Evolutionary conservation across 2,888 invertebrate genomes (phyloP).

Genomic region (Cynaeus angustus): DNA sequence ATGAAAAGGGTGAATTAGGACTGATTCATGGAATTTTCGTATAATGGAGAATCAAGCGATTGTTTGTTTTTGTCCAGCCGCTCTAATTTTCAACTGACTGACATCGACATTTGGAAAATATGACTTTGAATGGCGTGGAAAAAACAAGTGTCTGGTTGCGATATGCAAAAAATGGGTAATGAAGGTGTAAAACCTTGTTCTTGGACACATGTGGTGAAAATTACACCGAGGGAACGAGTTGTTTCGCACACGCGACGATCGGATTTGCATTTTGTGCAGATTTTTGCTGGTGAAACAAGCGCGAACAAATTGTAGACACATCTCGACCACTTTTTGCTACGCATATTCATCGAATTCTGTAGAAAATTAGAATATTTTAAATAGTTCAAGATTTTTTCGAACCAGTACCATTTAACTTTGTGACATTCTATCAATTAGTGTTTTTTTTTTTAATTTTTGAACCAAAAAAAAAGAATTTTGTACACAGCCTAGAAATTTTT

Average conservation of each 20-base stretch:
- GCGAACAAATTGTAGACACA: background rate
- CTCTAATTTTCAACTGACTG: too few relatives aligned
- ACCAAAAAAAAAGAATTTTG: too few relatives aligned
- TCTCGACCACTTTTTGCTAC: too few relatives aligned
- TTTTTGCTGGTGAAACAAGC: slow-evolving; percentile 11
- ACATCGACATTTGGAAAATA: background rate
- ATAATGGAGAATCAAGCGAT: background rate
- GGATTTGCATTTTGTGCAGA: slow-evolving; percentile 20
- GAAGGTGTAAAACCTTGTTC: slow-evolving; percentile 8
- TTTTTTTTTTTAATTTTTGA: too few relatives aligned
- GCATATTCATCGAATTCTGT: too few relatives aligned
- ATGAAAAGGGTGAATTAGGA: slow-evolving; percentile 29
- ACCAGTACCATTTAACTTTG: too few relatives aligned
- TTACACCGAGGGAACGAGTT: slow-evolving; percentile 15
- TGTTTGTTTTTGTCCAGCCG: background rate
- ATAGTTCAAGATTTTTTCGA: too few relatives aligned
- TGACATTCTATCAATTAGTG: too few relatives aligned
- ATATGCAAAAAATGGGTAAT: slow-evolving; percentile 13
- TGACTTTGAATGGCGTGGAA: background rate
- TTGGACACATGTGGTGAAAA: slow-evolving; percentile 25
- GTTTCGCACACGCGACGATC: slow-evolving; percentile 30
- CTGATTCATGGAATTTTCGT: slow-evolving; percentile 9
- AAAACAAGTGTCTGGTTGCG: background rate
- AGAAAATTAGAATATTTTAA: too few relatives aligned
- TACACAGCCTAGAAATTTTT: too few relatives aligned